Evolutionary conservation across 2,113 vertebrate genomes (phyloP).

Genomic region (Anguilla rostrata): DNA sequence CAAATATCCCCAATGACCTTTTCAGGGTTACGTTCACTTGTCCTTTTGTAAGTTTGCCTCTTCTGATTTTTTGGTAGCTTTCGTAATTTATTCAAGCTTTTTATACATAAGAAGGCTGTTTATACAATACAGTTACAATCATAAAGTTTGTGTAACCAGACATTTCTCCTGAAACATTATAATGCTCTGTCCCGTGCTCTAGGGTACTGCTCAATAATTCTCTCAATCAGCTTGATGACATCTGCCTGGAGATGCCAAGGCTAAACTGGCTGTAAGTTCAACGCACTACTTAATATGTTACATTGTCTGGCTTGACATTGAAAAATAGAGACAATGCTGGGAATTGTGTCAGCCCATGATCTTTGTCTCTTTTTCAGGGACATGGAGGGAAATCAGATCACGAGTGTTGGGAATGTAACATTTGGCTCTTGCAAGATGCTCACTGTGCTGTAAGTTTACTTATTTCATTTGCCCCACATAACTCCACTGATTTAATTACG

Average conservation of each 20-base stretch:
- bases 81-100: background rate
- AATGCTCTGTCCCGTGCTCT: constrained; percentile 38
- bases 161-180: background rate
- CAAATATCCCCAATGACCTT: constrained; percentile 83
- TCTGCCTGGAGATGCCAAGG: constrained; percentile 86
- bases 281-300: constrained; percentile 8
- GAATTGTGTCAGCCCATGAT: background rate
- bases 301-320: background rate
- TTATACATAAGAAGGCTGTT: background rate
- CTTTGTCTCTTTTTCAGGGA: constrained; percentile 69
- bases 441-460: constrained; percentile 88
- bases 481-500: background rate
- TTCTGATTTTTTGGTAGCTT: background rate
- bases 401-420: constrained; percentile 82
- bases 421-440: constrained; percentile 85
- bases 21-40: constrained; percentile 86
- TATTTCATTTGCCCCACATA: background rate
- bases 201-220: constrained; percentile 89
- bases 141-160: background rate
- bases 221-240: constrained; percentile 70
- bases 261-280: constrained; percentile 91
- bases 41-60: constrained; percentile 84
- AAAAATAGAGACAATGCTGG: background rate
- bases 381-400: constrained; percentile 88
- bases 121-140: background rate